Evolutionary conservation across 2,113 vertebrate genomes (phyloP), one percentile per base, ranked within the genome.

Genomic region (Fregetta grallaria): DNA sequence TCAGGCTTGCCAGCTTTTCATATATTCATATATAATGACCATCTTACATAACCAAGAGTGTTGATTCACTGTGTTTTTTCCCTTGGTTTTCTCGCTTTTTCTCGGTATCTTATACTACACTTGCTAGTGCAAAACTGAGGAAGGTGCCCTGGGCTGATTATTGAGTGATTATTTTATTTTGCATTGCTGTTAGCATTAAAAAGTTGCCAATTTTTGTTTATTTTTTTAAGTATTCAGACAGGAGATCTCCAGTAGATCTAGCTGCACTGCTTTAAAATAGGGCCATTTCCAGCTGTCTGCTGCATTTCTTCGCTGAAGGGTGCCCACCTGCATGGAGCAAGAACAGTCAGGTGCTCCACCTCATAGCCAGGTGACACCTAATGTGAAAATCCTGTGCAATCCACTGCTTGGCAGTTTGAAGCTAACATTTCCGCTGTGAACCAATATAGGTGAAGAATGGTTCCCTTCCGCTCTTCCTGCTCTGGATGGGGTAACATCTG

Each of bases 381-480:
- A 36, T 8, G 34, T 40, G 26, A 73, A 53, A 84, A 27, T 10
- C 3, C 66, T 3, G 30, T 49, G 21, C 21, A 12, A 27, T 42
- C 16, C 66, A 34, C 45, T 36, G 13, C 2, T 5, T 50, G 44
- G 45, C 36, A 40, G 8, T 12, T 61, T 5, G 34, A 58, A 52
- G 21, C 6, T 11, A 36, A 1, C 17, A 12, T 78, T 92, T 67
- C 27, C 17, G 7, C 52, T 45, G 34, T 66, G 59, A 89, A 45
- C 6, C 50, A 1, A 23, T 1, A 0, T 6, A 7, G 45, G 7
- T 30, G 30, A 40, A 16, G 42, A 82, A 53, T 7, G 19, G 17
- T 38, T 58, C 6, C 14, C 2, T 65, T n/a, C 30, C 40, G 25
- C 21, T 68, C 7, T 53, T 27, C 5, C 19, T 91, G 52, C 10